These are phyloP conservation scores for Chesias legatella DNA, from an alignment of 2,888 invertebrate species.

Conservation along the genomic window DNA sequence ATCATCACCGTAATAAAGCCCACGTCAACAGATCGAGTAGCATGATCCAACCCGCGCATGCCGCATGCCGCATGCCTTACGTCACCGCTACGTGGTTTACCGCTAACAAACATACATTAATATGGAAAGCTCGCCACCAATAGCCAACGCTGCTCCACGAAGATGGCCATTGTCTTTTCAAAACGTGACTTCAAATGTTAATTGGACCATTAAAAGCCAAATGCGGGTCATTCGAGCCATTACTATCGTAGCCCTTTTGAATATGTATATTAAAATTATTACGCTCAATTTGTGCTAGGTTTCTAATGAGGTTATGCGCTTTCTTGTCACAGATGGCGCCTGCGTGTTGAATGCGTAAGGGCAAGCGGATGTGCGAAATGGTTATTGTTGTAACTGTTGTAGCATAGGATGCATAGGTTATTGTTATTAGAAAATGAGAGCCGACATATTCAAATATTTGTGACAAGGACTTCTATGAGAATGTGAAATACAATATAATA, in stretches of 20 bases:
- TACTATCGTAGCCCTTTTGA: conserved; percentile 75
- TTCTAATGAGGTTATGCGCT: conserved; percentile 80
- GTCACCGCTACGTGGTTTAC: conserved; percentile 76
- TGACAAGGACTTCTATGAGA: too few species aligned
- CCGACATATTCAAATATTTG: background rate
- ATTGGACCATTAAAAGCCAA: conserved; percentile 78
- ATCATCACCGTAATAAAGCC: conserved; percentile 35
- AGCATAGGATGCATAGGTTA: conserved; percentile 61
- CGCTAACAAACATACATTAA: conserved; percentile 80
- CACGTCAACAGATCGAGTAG: conserved; percentile 41
- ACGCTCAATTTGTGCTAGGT: conserved; percentile 76
- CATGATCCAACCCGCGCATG: conserved; percentile 57
- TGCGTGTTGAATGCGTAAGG: conserved; percentile 71
- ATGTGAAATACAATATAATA: too few species aligned
- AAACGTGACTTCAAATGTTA: conserved; percentile 80
- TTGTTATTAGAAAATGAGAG: conserved; percentile 25
- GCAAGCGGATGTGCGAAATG: conserved; percentile 78
- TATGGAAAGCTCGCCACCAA: conserved; percentile 76
- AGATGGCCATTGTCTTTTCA: conserved; percentile 78
- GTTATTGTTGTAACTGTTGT: conserved; percentile 68
- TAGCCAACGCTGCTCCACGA: conserved; percentile 76
- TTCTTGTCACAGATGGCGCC: conserved; percentile 76
- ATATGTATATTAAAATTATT: conserved; percentile 80
- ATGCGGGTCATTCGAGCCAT: conserved; percentile 79
- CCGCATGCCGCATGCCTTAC: conserved; percentile 63